A percentile compares a stretch with the other conserved stretches of the same genome.
phyloP scores from a whole-genome alignment of 2,888 invertebrate species.

The Tortricodes alternella region DNA sequence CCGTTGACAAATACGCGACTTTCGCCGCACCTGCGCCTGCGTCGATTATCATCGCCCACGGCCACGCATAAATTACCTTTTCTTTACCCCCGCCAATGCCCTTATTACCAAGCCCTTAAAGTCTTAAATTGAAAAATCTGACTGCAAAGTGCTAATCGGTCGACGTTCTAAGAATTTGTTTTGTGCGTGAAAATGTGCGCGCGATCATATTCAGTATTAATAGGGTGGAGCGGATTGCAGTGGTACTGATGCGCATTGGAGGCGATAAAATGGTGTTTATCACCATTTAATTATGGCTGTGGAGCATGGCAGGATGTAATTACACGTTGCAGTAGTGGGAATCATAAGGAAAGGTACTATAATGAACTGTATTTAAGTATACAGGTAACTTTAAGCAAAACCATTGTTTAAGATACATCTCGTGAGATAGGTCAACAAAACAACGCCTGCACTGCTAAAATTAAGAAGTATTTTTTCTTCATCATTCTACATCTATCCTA shows the following conservation, averaged over 20 bases:
- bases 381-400: no score
- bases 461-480: no score
- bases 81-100: background rate
- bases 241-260: background rate
- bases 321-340: no score
- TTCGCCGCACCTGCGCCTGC: constrained; percentile 56
- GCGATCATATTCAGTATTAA: background rate
- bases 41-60: constrained; percentile 54
- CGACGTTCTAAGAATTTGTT: background rate
- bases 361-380: no score
- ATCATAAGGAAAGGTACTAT: no score
- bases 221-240: background rate
- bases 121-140: background rate
- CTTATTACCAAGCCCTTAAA: background rate
- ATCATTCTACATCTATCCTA: no score
- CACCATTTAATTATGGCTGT: background rate
- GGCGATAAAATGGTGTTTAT: background rate
- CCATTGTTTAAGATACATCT: no score
- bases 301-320: background rate
- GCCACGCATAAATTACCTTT: constrained; percentile 44
- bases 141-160: background rate
- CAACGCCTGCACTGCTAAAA: no score
- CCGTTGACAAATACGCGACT: constrained; percentile 68
- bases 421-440: no score
- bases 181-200: background rate